These are phyloP conservation scores for Pitta sordida DNA, from an alignment of 2,113 vertebrate species.

Conservation along the genomic window DNA sequence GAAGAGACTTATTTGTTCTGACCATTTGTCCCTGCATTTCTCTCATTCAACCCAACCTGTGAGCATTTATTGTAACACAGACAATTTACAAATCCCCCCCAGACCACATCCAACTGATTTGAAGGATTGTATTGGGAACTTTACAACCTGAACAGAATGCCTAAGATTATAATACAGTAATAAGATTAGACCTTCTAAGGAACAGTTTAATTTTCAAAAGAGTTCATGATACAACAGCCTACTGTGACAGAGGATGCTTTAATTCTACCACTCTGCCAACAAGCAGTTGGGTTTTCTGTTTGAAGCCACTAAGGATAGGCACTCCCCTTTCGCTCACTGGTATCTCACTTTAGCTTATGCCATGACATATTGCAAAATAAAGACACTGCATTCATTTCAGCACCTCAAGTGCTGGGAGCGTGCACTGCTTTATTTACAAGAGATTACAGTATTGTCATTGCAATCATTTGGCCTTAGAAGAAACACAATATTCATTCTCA, in stretches of 20 bases:
- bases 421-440: not conserved
- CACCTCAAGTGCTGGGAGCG: not conserved
- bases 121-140: not conserved
- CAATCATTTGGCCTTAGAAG: not conserved
- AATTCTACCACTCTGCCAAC: not conserved
- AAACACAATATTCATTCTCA: not conserved
- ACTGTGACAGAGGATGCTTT: not conserved
- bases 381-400: not conserved
- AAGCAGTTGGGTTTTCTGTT: not conserved
- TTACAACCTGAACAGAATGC: not conserved
- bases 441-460: not conserved
- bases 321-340: not conserved
- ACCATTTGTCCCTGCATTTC: not conserved
- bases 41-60: not conserved
- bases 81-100: not conserved
- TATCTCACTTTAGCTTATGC: not conserved
- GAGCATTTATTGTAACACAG: not conserved
- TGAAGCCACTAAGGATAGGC: not conserved
- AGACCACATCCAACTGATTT: not conserved
- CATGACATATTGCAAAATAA: not conserved
- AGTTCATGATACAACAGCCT: not conserved
- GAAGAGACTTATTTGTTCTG: not conserved
- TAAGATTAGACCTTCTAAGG: not conserved
- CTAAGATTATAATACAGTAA: not conserved
- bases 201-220: not conserved